phyloP scores from a whole-genome alignment of 1,140 invertebrate genomes.

The Dreissena rostriformis region DNA sequence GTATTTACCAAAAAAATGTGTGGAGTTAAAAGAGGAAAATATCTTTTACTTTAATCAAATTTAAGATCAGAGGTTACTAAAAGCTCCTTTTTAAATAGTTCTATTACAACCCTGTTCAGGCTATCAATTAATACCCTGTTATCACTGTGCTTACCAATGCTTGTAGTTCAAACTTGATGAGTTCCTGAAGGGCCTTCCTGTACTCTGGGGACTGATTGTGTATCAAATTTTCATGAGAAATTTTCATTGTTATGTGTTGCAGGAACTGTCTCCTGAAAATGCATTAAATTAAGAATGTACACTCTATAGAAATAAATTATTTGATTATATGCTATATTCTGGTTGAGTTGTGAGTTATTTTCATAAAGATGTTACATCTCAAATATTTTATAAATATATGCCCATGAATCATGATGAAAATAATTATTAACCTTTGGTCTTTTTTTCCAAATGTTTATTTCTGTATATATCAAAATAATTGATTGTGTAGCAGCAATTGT shows the following conservation, averaged over 20 bases:
- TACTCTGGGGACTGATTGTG: constrained; percentile 54
- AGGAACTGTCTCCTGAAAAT: neutral
- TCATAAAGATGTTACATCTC: no score
- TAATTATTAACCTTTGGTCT: no score
- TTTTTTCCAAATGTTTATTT: no score
- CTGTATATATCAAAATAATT: no score
- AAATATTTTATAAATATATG: no score
- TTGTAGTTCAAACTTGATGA: constrained; percentile 56
- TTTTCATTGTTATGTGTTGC: constrained; percentile 30
- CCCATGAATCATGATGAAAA: no score
- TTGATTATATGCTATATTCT: no score
- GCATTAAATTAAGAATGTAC: no score
- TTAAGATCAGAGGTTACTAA: neutral
- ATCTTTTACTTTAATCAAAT: neutral
- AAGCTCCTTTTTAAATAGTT: neutral
- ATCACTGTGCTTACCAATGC: constrained; percentile 34
- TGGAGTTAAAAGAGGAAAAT: neutral
- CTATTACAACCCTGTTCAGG: neutral
- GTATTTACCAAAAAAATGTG: neutral
- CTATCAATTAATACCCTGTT: neutral
- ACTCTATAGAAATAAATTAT: no score
- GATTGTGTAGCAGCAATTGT: no score
- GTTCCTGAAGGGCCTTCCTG: constrained; percentile 50
- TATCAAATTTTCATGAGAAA: constrained; percentile 18
- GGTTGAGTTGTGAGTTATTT: no score